A percentile compares a stretch with the other conserved stretches of the same genome.
These are phyloP conservation scores for Tinamus guttatus DNA, from an alignment of 2,113 vertebrate species.

Conservation along the genomic window DNA sequence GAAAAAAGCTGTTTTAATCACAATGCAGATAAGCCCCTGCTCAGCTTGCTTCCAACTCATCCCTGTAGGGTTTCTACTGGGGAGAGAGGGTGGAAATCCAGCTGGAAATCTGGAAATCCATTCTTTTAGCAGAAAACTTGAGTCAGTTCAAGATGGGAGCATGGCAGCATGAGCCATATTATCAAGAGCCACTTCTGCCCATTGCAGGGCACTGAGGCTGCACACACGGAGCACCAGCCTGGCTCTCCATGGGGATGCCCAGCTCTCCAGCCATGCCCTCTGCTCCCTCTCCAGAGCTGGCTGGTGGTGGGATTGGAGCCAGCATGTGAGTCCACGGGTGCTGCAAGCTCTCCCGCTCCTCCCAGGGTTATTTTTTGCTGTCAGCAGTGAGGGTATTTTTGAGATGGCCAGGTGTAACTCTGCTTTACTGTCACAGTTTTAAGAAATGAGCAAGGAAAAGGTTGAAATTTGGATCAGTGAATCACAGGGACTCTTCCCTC, in stretches of 20 bases:
- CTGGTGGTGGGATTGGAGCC: not conserved
- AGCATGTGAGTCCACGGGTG: conserved; percentile 6
- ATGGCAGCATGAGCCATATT: not conserved
- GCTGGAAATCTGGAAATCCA: no score
- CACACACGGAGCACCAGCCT: not conserved
- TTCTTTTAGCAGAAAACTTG: not conserved
- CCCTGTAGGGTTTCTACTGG: not conserved
- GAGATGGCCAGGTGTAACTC: not conserved
- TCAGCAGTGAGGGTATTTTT: not conserved
- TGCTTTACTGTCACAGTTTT: not conserved
- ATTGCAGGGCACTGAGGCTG: not conserved
- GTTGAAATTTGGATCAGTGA: not conserved
- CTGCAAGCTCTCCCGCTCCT: not conserved
- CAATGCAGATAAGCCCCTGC: not conserved
- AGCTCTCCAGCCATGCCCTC: not conserved
- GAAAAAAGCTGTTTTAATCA: not conserved
- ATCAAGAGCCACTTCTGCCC: not conserved
- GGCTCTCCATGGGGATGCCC: not conserved
- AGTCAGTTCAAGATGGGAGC: not conserved
- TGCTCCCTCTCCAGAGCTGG: not conserved
- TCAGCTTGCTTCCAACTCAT: not conserved
- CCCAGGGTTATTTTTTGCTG: no score
- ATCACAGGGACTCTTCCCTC: not conserved
- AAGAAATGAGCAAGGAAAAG: not conserved
- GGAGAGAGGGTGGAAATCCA: not conserved